Evolutionary conservation across 2,113 vertebrate genomes (phyloP).

Genomic region (Calonectris borealis): DNA sequence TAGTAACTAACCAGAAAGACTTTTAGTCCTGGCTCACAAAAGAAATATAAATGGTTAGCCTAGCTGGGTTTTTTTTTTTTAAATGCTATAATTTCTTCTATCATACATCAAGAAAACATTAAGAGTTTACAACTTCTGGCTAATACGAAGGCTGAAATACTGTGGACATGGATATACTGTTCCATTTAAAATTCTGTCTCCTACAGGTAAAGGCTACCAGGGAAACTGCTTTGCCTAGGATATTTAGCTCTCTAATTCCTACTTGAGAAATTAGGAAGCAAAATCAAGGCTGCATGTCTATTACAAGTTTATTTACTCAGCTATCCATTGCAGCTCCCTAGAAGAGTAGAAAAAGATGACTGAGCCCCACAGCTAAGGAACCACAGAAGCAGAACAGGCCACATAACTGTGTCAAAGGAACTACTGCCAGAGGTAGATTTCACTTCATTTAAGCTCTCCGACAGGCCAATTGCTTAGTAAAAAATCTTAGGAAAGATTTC

Average conservation of each 20-base stretch:
- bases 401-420: background rate
- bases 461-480: background rate
- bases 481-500: background rate
- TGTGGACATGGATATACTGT: background rate
- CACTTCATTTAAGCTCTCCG: background rate
- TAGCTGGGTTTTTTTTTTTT: background rate
- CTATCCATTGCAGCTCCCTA: background rate
- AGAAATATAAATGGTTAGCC: background rate
- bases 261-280: conserved; percentile 21
- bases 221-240: background rate
- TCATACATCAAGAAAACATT: background rate
- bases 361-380: background rate
- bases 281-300: background rate
- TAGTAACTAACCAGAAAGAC: background rate
- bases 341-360: background rate
- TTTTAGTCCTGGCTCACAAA: background rate
- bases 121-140: background rate
- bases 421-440: background rate
- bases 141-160: background rate
- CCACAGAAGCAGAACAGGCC: background rate
- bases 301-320: conserved; percentile 18
- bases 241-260: background rate
- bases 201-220: background rate
- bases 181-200: conserved; percentile 9
- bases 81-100: background rate